Evolutionary conservation across 2,888 invertebrate species (phyloP).

Genomic region (Lysandra bellargus): DNA sequence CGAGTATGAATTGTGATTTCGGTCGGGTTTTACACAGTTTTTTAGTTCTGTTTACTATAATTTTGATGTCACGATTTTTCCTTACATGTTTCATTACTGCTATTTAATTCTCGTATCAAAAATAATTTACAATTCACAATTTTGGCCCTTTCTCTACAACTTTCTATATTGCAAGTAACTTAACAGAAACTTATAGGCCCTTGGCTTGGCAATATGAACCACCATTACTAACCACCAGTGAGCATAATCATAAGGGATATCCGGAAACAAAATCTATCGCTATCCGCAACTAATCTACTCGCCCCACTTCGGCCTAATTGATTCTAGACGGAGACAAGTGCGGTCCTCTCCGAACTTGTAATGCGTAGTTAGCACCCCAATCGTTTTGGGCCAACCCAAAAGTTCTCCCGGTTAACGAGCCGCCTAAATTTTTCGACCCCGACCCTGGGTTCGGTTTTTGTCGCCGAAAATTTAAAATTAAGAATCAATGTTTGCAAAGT

Average conservation of each 20-base stretch:
- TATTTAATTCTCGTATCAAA: too few species aligned
- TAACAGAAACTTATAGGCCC: too few species aligned
- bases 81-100: too few species aligned
- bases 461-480: conserved; percentile 34
- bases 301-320: conserved; percentile 14
- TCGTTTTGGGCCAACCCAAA: conserved; percentile 35
- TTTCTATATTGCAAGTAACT: too few species aligned
- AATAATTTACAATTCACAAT: too few species aligned
- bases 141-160: too few species aligned
- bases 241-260: background rate
- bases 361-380: conserved; percentile 30
- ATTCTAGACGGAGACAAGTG: conserved; percentile 28
- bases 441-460: conserved; percentile 41
- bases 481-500: background rate
- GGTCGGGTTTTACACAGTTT: background rate
- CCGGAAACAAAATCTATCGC: background rate
- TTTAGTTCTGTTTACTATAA: background rate
- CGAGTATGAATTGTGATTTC: background rate
- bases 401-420: conserved; percentile 42
- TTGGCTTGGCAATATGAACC: background rate
- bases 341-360: conserved; percentile 28
- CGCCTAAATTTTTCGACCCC: conserved; percentile 42
- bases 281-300: background rate
- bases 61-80: background rate
- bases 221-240: background rate